Conservation (phyloP, 2,888 invertebrate species). For the Homarus gammarus region DNA sequence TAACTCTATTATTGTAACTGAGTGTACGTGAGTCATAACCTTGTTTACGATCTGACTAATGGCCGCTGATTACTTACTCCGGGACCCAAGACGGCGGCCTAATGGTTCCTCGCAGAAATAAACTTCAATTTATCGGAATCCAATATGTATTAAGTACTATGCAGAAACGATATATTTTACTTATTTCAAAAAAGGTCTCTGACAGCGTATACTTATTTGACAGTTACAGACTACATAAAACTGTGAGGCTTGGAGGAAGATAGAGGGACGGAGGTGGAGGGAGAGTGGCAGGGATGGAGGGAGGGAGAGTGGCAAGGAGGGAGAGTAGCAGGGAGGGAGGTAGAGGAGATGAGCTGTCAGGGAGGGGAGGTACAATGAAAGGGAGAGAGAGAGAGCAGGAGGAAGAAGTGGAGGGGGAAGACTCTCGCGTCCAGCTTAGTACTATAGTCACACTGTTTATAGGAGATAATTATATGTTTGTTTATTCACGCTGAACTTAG, state of each 20-base stretch:
- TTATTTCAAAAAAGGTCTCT: constrained; percentile 51
- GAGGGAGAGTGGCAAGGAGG: neutral
- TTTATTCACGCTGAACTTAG: constrained; percentile 21
- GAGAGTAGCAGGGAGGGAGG: neutral
- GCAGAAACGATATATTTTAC: constrained; percentile 62
- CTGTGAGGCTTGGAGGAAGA: neutral
- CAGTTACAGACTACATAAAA: constrained; percentile 46
- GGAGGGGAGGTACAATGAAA: too few relatives aligned
- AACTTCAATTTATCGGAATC: constrained; percentile 65
- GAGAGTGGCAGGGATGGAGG: neutral
- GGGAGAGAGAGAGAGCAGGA: too few relatives aligned
- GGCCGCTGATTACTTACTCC: constrained; percentile 62
- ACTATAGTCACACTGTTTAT: constrained; percentile 9
- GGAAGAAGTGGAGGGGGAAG: too few relatives aligned
- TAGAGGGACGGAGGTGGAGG: neutral
- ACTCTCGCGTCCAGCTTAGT: constrained; percentile 10
- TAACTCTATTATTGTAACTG: constrained; percentile 69
- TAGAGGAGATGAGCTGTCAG: too few relatives aligned
- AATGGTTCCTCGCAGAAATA: constrained; percentile 45
- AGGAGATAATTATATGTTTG: constrained; percentile 37
- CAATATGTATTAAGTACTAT: constrained; percentile 63
- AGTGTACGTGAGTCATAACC: constrained; percentile 61
- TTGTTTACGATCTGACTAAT: constrained; percentile 58
- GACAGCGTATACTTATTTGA: constrained; percentile 64
- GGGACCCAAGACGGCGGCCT: constrained; percentile 32